Evolutionary conservation across 2,888 invertebrate genomes (phyloP).

Genomic region (Synergus umbraculus): DNA sequence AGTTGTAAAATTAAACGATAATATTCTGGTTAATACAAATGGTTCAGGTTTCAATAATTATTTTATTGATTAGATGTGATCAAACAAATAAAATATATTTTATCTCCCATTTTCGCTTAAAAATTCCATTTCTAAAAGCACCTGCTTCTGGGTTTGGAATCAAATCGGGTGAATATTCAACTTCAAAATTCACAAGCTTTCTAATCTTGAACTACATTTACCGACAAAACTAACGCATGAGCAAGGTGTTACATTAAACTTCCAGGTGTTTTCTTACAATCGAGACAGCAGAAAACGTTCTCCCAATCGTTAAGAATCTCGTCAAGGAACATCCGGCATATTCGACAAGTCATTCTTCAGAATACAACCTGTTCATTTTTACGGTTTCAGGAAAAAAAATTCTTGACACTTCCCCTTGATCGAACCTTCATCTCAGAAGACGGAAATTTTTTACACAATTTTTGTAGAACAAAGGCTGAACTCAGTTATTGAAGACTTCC

Average conservation of each 20-base stretch:
- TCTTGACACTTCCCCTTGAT: background rate
- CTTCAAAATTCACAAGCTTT: background rate
- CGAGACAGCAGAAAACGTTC: background rate
- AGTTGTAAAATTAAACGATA: background rate
- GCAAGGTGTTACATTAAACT: background rate
- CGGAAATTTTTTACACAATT: background rate
- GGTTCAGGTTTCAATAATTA: background rate
- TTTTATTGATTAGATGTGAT: background rate
- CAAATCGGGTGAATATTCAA: background rate
- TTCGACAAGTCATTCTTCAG: constrained; percentile 13
- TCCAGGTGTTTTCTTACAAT: background rate
- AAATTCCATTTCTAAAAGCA: background rate
- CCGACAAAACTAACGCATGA: background rate
- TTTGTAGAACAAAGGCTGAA: background rate
- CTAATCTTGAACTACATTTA: background rate
- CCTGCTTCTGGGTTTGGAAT: background rate
- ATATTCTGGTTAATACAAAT: background rate
- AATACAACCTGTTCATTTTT: background rate
- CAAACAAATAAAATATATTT: too few species aligned
- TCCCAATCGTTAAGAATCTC: background rate
- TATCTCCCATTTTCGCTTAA: too few species aligned
- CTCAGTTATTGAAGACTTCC: background rate
- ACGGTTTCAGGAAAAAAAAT: background rate
- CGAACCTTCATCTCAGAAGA: background rate
- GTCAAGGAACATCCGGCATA: constrained; percentile 7